Base-by-base conservation (phyloP, 2,888 invertebrate species). In the Pyrrhopygopsis socrates region DNA sequence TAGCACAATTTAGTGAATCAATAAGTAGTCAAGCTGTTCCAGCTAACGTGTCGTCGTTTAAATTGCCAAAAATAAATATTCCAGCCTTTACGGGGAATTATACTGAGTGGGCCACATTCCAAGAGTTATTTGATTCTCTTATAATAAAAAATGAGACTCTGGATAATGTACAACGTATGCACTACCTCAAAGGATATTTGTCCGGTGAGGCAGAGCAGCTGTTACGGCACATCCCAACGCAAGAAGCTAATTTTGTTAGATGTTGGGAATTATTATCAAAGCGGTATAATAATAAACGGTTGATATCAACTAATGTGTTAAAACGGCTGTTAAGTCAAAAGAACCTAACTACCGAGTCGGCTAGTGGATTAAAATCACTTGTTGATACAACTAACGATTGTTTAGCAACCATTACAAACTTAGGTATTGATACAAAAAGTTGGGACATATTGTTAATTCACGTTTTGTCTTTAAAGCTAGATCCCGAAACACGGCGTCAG, bases 121-220 rank as follows among this genome's bases (percentile, higher is more conserved):
- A 54, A 54, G 54, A 54, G 22, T 54, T 54, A 54, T 54, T 63
- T 29, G n/a, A 18, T 78, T 70, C 65, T 70, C 84, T 83, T n/a
- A 85, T 54, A 88, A 50, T 54, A n/a, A 77, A 91, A 0, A 94
- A 94, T 34, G 22, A 58, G 0, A 41, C 70, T 2, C 22, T 94
- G 9, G 88, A 89, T n/a, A 75, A 93, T 74, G 92, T 91, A 0
- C 92, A 94, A 70, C 87, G 85, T 18, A 20, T 76, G 18, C 81
- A 82, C 20, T 82, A 82, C 60, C 45, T 82, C 15, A 76, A 82
- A 50, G 30, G 22, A 15, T 30, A 88, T 73, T 45, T 92, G 9
- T 41, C 78, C 0, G 93, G 92, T 0, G 94, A 94, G 27, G 93
- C 93, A 0, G 92, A 94, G 34, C 90, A 86, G 27, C 38, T 93